These are phyloP conservation scores for Rotaria socialis DNA, from an alignment of 2,888 invertebrate species.

Conservation along the genomic window DNA sequence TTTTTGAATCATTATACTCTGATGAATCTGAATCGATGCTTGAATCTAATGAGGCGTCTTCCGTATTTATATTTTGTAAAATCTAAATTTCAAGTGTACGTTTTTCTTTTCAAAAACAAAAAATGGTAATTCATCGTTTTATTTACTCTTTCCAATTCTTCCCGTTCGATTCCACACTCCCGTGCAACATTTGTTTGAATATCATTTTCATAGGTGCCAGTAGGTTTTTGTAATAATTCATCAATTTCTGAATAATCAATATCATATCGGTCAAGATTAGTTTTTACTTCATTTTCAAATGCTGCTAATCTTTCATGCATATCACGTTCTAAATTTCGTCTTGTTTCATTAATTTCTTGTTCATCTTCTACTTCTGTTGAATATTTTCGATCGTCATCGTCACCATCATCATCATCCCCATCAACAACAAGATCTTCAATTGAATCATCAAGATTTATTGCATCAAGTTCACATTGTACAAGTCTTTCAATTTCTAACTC, in stretches of 20 bases:
- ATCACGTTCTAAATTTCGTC: neutral
- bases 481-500: neutral
- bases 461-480: conserved; percentile 1
- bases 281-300: neutral
- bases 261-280: neutral
- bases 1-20: neutral
- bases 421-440: neutral
- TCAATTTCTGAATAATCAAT: neutral
- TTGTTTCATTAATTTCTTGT: neutral
- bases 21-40: neutral
- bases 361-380: neutral
- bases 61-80: neutral
- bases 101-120: too few relatives aligned
- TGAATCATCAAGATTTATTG: neutral
- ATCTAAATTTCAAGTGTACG: neutral
- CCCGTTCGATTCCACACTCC: neutral
- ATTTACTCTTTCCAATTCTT: neutral
- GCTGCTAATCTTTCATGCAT: neutral
- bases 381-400: neutral
- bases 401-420: too few relatives aligned
- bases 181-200: neutral
- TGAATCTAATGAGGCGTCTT: neutral
- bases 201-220: neutral
- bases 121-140: neutral
- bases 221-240: neutral